These are phyloP conservation scores for Ecliptopera silaceata DNA, from an alignment of 2,888 invertebrate genomes.

Conservation along the genomic window DNA sequence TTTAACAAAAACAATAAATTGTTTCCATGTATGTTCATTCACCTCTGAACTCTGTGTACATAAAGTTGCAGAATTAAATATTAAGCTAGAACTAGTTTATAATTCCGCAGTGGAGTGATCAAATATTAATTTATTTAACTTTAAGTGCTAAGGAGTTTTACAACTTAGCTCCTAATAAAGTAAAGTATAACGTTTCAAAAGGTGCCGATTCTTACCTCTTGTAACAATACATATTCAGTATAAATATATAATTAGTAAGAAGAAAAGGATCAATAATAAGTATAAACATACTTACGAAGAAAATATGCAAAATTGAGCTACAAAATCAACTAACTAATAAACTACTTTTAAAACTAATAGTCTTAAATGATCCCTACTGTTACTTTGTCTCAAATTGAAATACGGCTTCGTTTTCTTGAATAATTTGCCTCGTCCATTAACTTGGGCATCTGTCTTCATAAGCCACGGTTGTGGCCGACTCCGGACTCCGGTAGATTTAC, in stretches of 20 bases:
- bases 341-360: neutral
- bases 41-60: slow-evolving; percentile 15
- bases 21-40: slow-evolving; percentile 9
- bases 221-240: too few species aligned
- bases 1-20: slow-evolving; percentile 6
- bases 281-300: too few species aligned
- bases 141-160: slow-evolving; percentile 1
- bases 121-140: slow-evolving; percentile 32
- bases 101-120: slow-evolving; percentile 25
- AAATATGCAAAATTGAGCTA: too few species aligned
- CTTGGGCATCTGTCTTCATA: slow-evolving; percentile 39
- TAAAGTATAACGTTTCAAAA: too few species aligned
- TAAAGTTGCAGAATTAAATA: slow-evolving; percentile 40
- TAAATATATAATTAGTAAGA: too few species aligned
- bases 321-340: too few species aligned
- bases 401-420: slow-evolving; percentile 34
- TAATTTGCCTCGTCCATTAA: slow-evolving; percentile 44
- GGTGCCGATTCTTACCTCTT: too few species aligned
- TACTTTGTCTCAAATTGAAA: slow-evolving; percentile 18
- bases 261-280: too few species aligned
- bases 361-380: slow-evolving; percentile 1
- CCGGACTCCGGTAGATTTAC: slow-evolving; percentile 25
- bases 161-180: neutral
- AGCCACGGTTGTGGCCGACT: slow-evolving; percentile 24
- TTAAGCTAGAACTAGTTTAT: slow-evolving; percentile 36